Evolutionary conservation across 2,797 vertebrate species (phyloP), one percentile per base, ranked within the genome.

Genomic region (Spea hammondii): DNA sequence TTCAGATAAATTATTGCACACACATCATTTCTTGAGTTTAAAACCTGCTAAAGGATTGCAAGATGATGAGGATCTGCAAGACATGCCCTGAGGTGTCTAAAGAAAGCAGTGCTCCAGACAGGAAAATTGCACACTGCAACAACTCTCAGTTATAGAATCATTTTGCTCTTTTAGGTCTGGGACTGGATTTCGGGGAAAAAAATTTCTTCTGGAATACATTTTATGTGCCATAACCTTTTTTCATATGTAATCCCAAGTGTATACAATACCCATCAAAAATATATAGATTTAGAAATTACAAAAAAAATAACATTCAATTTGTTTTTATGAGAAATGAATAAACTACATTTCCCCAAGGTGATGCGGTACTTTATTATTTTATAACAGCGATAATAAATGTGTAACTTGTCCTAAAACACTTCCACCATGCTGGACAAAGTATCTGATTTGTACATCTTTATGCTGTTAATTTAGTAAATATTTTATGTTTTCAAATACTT

Each of bases 21-120:
- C 73, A 81, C 74, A 81, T 81, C 79, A 76, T 72, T 81, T 72
- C 54, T 60, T 51, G 65, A 59, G 62, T 70, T 68, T 76, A 77
- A 80, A 77, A 76, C 77, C 69, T 81, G 74, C 74, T 32, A 77
- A 72, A 76, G 79, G 72, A 81, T 76, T 76, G 79, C 79, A 81
- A 64, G 79, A 80, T 72, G 74, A 76, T 66, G 79, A 81, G 72
- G 79, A 77, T 81, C 68, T 76, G 79, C 66, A 65, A 80, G 62
- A 81, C 57, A 76, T 81, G 74, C 74, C 73, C 74, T 67, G 53
- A 72, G 73, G 74, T 81, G 74, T 46, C 46, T 65, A 71, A 70
- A 78, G 69, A 80, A 59, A 72, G 71, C 68, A 72, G 48, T 72
- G 70, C 74, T 81, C 68, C 51, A 81, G 74, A 81, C 74, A 51